These are phyloP conservation scores for Schizotus pectinicornis DNA, from an alignment of 2,888 invertebrate genomes.

Conservation along the genomic window DNA sequence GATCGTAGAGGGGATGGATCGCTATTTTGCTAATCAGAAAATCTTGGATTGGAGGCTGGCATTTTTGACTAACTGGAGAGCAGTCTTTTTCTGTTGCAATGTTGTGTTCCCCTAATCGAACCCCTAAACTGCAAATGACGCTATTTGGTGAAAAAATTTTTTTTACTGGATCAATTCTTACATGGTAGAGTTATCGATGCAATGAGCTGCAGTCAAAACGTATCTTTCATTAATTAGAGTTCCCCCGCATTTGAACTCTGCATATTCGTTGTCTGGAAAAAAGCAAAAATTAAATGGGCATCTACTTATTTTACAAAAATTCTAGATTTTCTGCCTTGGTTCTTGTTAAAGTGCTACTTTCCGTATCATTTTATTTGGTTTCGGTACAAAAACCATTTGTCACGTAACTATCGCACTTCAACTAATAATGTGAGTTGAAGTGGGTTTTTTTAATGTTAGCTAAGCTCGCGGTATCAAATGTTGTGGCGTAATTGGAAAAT, in stretches of 20 bases:
- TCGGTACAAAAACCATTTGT: no score
- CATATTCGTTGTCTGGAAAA: slow-evolving; percentile 44
- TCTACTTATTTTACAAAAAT: no score
- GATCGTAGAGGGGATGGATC: slow-evolving; percentile 63
- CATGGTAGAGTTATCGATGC: slow-evolving; percentile 52
- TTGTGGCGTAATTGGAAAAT: no score
- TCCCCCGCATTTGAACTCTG: slow-evolving; percentile 59
- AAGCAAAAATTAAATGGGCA: slow-evolving; percentile 4
- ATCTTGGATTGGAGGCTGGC: slow-evolving; percentile 61
- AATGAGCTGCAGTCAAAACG: slow-evolving; percentile 67
- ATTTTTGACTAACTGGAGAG: slow-evolving; percentile 47
- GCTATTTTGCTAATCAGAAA: slow-evolving; percentile 60
- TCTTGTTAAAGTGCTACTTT: no score
- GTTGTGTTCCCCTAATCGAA: slow-evolving; percentile 70
- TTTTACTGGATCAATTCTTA: slow-evolving; percentile 35
- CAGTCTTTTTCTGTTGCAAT: slow-evolving; percentile 59
- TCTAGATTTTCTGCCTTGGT: no score
- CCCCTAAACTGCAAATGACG: slow-evolving; percentile 59
- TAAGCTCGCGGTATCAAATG: no score
- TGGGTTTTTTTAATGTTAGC: neutral
- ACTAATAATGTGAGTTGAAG: no score
- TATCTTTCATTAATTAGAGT: slow-evolving; percentile 60
- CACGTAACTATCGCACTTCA: no score
- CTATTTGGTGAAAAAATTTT: neutral
- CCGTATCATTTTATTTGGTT: no score